These are phyloP conservation scores for Diorhabda elongata DNA, from an alignment of 1,140 invertebrate species.

Conservation along the genomic window DNA sequence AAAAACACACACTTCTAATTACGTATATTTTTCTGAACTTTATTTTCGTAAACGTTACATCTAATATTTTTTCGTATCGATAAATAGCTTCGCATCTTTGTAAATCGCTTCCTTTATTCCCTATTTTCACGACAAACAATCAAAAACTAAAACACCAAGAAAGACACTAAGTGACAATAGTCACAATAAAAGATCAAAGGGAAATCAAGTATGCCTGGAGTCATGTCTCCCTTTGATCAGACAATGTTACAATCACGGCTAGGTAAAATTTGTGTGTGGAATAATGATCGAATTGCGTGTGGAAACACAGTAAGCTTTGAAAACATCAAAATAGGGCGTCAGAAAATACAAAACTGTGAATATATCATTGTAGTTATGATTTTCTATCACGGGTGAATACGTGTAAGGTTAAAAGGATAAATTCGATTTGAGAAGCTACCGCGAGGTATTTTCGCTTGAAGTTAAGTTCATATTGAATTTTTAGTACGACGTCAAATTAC, in stretches of 20 bases:
- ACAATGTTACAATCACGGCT: slow-evolving; percentile 32
- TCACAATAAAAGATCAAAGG: slow-evolving; percentile 28
- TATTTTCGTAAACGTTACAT: too few relatives aligned
- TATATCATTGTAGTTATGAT: not conserved
- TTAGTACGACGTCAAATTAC: too few relatives aligned
- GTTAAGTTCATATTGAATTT: too few relatives aligned
- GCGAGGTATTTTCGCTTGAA: too few relatives aligned
- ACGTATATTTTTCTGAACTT: too few relatives aligned
- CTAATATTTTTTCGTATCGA: too few relatives aligned
- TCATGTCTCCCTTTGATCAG: slow-evolving; percentile 30
- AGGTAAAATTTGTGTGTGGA: slow-evolving; percentile 27
- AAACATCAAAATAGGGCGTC: slow-evolving; percentile 10
- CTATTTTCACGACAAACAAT: not conserved
- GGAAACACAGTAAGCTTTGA: slow-evolving; percentile 24
- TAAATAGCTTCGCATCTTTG: not conserved
- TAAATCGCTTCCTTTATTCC: not conserved
- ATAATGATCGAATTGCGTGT: slow-evolving; percentile 38
- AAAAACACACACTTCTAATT: too few relatives aligned
- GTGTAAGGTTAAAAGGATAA: too few relatives aligned
- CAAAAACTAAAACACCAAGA: slow-evolving; percentile 5
- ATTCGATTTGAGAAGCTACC: too few relatives aligned
- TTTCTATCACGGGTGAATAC: not conserved
- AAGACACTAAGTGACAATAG: slow-evolving; percentile 23
- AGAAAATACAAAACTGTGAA: slow-evolving; percentile 1
- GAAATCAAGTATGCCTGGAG: slow-evolving; percentile 31